Percentiles rank a stretch among this genome's conserved stretches.
phyloP scores from a whole-genome alignment of 2,113 vertebrate genomes.

The Brachirus orientalis region DNA sequence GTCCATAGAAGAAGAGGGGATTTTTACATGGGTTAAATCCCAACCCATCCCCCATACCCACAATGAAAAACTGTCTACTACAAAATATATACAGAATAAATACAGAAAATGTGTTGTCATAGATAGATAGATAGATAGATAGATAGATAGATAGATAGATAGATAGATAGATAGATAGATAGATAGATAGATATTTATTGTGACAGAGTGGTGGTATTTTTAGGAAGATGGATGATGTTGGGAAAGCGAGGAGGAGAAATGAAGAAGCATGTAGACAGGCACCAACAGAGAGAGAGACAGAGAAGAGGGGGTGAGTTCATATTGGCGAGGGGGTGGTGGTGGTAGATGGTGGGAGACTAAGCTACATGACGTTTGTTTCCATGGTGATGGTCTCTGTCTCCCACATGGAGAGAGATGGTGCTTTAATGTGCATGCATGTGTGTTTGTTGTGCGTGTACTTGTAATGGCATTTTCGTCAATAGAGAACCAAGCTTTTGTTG shows the following conservation, averaged over 20 bases:
- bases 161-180: neutral
- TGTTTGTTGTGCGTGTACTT: conserved; percentile 11
- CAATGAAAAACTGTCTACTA: no score
- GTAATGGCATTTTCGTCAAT: conserved; percentile 58
- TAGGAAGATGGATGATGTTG: conserved; percentile 63
- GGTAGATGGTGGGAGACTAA: conserved; percentile 66
- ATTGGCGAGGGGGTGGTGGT: conserved; percentile 54
- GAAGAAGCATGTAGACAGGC: conserved; percentile 52
- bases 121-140: neutral
- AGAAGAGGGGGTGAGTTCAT: conserved; percentile 60
- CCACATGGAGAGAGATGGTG: conserved; percentile 69
- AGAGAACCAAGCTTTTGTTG: conserved; percentile 46
- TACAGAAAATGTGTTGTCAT: neutral
- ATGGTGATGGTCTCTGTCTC: conserved; percentile 79
- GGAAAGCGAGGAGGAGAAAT: conserved; percentile 46
- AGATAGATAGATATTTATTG: conserved; percentile 16
- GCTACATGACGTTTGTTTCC: conserved; percentile 80
- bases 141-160: neutral
- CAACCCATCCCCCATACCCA: conserved; percentile 40
- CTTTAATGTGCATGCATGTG: conserved; percentile 48
- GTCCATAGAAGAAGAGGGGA: neutral
- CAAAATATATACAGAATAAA: no score
- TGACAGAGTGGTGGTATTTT: conserved; percentile 17
- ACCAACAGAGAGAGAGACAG: conserved; percentile 50
- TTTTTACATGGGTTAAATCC: conserved; percentile 6